Base-by-base conservation (phyloP, 2,797 vertebrate species). In the Megaceryle alcyon region DNA sequence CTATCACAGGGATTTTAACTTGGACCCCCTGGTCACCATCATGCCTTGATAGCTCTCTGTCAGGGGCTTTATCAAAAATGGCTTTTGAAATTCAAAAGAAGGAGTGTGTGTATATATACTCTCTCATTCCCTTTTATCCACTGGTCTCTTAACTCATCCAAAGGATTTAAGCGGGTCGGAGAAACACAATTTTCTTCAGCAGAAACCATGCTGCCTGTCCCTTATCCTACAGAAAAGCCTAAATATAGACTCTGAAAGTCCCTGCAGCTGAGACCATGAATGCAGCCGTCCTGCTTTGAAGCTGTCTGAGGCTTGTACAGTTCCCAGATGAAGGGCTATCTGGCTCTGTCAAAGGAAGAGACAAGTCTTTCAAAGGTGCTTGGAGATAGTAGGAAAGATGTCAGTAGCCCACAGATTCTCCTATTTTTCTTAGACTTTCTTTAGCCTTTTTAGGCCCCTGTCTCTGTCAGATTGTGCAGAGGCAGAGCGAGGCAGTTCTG, bases 211-310 rank as follows among this genome's bases (percentile, higher is more conserved):
- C 86, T 87, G 91, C 44, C 88, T 91, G 87, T 91, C 89, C 91
- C 86, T 92, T 88, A 56, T 91, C 91, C 94, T 93, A 84, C 56
- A 90, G 93, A 96, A 93, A 91, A 92, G 57, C 82, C 93, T 96
- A 95, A 96, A 96, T 96, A 95, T 96, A 96, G 96, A 48, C 77
- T 54, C 65, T 75, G n/a, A 96, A 96, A 89, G 92, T 86, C 79
- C 53, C 64, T 1, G 0, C 92, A 87, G 88, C 68, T 64, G 76
- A 79, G 60, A 75, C 86, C 6, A 63, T 48, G 93, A 82, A 90
- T 44, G 92, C 64, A 73, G 92, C 86, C 83, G 17, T 69, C n/a
- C 49, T 59, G 66, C 92, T 96, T 95, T 96, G 95, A 96, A 92
- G 87, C 68, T 80, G 60, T 33, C 87, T 90, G 87, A 82, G 91